Evolutionary conservation across 1,140 invertebrate genomes (phyloP).

Genomic region (Danaus plexippus): DNA sequence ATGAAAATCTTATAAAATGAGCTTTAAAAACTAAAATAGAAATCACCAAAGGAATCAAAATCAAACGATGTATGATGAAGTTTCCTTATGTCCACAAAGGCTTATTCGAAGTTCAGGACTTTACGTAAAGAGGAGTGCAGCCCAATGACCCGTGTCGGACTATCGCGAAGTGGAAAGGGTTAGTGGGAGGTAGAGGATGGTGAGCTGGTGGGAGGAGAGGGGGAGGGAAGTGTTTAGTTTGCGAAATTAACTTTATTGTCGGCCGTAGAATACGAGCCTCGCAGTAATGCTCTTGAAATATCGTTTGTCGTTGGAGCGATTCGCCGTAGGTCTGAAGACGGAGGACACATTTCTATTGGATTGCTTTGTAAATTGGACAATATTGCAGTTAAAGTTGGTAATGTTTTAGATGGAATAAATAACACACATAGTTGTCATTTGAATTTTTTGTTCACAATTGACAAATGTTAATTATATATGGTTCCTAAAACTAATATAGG

Average conservation of each 20-base stretch:
- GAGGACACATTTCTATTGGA: conserved; percentile 15
- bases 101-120: conserved; percentile 16
- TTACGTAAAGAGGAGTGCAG: conserved; percentile 16
- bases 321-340: conserved; percentile 10
- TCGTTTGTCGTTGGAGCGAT: conserved; percentile 13
- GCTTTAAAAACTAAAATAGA: no score
- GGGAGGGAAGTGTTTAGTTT: conserved; percentile 34
- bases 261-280: conserved; percentile 23
- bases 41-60: conserved; percentile 2
- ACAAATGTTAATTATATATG: no score
- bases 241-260: conserved; percentile 48
- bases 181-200: conserved; percentile 2
- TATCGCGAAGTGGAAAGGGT: conserved; percentile 5
- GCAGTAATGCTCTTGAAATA: conserved; percentile 23
- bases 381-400: no score
- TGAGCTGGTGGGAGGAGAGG: background rate
- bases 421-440: no score
- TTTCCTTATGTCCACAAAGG: conserved; percentile 21
- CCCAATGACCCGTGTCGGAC: conserved; percentile 20
- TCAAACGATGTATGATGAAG: conserved; percentile 14
- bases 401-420: no score
- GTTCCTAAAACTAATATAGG: no score
- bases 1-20: no score
- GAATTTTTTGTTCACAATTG: no score
- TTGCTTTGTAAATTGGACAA: conserved; percentile 14